Evolutionary conservation across 2,797 vertebrate genomes (phyloP).

Genomic region (Melanotaenia boesemani): DNA sequence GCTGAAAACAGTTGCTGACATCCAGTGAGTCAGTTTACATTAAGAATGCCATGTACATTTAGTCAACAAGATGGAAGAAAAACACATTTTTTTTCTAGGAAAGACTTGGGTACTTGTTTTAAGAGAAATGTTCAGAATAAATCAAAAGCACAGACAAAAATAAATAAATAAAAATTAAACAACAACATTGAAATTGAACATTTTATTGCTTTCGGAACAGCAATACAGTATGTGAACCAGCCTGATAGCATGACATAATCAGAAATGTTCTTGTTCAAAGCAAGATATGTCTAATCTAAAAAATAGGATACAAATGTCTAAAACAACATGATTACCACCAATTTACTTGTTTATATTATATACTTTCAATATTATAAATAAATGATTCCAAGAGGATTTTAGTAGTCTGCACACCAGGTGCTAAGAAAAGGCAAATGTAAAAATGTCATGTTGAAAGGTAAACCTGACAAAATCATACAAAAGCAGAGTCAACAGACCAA

Average conservation of each 20-base stretch:
- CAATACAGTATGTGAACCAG: slow-evolving; percentile 76
- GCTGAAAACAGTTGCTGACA: background rate
- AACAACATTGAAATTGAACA: slow-evolving; percentile 48
- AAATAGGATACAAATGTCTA: slow-evolving; percentile 82
- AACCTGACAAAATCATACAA: slow-evolving; percentile 69
- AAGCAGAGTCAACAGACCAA: slow-evolving; percentile 55
- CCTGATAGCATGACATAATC: slow-evolving; percentile 74
- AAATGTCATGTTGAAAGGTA: slow-evolving; percentile 69
- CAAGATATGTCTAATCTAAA: slow-evolving; percentile 75
- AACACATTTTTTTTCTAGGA: background rate
- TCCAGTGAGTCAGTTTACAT: background rate
- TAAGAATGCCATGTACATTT: background rate
- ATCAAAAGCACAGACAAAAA: slow-evolving; percentile 38
- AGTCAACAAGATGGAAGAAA: background rate
- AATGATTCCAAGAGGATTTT: slow-evolving; percentile 77
- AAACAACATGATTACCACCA: slow-evolving; percentile 79
- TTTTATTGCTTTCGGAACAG: slow-evolving; percentile 77
- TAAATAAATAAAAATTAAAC: background rate
- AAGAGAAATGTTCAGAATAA: background rate
- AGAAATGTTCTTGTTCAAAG: slow-evolving; percentile 80
- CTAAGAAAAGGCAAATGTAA: slow-evolving; percentile 76
- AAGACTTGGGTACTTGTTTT: background rate
- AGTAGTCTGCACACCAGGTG: slow-evolving; percentile 85
- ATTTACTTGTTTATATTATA: slow-evolving; percentile 77
- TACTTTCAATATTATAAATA: slow-evolving; percentile 81